Evolutionary conservation across 1,140 invertebrate genomes (phyloP), one percentile per base, ranked within the genome.

Genomic region (Calephelis virginiensis): DNA sequence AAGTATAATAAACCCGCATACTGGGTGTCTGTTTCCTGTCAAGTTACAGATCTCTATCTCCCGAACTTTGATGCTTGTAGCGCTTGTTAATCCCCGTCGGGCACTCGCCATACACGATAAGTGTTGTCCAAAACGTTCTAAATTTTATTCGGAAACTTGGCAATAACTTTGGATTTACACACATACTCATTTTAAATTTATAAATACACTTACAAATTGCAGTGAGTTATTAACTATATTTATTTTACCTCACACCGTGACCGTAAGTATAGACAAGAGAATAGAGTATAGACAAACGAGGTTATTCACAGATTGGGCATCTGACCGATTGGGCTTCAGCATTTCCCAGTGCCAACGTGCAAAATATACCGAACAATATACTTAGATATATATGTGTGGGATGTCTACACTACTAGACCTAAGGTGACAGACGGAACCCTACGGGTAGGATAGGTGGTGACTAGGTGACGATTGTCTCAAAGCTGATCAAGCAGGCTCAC

Each of bases 41-140:
- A 49, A 49, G 48, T 49, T 49, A 49, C 13, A 13, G 48, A 49
- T 49, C n/a, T 8, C 48, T 49, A 49, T 49, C 48, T 49, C n/a
- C n/a, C 48, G 48, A 49, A 49, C n/a, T 49, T 49, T 49, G 48
- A 49, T 49, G 48, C 48, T 49, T 49, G 48, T 49, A 49, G 14
- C 14, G 13, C 48, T 49, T 49, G 48, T 49, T 49, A n/a, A 13
- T 49, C n/a, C 47, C 47, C 7, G 12, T 13, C 47, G 11, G 47
- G 12, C 5, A n/a, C 13, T 11, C 6, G 13, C 47, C 12, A n/a
- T 48, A 7, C 12, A 13, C 5, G 12, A 48, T 48, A 48, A 48
- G 47, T 48, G 0, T 17, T 17, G 17, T 17, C 47, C 11, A 48
- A n/a, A 48, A 11, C 12, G 12, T n/a, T 48, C 47, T 48, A 48